phyloP scores from a whole-genome alignment of 2,888 invertebrate genomes.

The Pristionchus japonicus region DNA sequence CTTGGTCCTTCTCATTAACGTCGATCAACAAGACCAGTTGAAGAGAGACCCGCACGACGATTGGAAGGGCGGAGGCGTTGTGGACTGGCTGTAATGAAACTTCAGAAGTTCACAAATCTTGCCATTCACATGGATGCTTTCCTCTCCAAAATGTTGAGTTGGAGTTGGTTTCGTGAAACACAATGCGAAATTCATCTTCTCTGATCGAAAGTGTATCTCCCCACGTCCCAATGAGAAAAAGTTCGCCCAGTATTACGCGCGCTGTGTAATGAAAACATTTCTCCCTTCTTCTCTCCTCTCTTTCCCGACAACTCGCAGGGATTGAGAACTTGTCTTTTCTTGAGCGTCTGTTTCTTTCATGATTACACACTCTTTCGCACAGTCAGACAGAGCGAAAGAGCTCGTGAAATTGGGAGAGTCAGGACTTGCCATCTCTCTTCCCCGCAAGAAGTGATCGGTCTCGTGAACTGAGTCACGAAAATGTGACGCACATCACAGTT shows the following conservation, averaged over 20 bases:
- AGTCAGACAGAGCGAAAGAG: no score
- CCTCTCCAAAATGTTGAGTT: no score
- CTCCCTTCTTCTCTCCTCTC: not conserved
- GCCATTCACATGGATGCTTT: no score
- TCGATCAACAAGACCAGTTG: slow-evolving; percentile 77
- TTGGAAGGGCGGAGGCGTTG: slow-evolving; percentile 66
- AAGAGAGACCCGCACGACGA: slow-evolving; percentile 60
- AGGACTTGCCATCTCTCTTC: not conserved
- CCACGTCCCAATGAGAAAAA: not conserved
- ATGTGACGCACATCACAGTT: no score
- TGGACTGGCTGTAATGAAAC: slow-evolving; percentile 74
- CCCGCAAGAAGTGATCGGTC: not conserved
- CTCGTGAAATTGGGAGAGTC: no score
- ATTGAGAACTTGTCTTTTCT: not conserved
- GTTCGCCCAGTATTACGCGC: not conserved
- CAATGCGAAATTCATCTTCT: no score
- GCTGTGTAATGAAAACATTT: not conserved
- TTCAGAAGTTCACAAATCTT: not conserved
- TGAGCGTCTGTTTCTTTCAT: no score
- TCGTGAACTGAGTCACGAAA: no score
- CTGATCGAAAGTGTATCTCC: no score
- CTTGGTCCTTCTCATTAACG: slow-evolving; percentile 73
- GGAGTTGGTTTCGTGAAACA: no score
- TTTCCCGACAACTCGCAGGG: not conserved
- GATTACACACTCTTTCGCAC: no score